Base-by-base conservation (phyloP, 2,113 vertebrate genomes). In the Psilopogon haemacephalus region DNA sequence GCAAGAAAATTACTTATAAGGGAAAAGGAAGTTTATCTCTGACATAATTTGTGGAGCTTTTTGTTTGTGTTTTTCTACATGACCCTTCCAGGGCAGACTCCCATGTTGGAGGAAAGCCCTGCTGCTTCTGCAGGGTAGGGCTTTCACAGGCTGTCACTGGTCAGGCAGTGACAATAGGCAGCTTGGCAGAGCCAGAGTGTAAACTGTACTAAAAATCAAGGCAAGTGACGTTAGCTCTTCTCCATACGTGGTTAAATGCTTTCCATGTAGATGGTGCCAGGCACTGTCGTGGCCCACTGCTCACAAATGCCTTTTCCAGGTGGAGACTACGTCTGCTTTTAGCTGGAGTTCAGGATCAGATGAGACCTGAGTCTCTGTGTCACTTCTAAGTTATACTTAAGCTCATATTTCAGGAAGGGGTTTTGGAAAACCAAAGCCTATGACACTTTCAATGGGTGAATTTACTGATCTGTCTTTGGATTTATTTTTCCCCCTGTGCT, bases 271-370 rank as follows among this genome's bases (percentile, higher is more conserved):
- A 70, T 6, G 21, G 14, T 94, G 95, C 92, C 94, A 94, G 88
- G 90, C 86, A 5, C 83, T 92, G 86, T 91, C 0, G 17, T 4
- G 1, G 76, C 86, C 80, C 83, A 75, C 76, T 94, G 94, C 90
- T 93, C 75, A 64, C 26, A 3, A 94, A 86, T 92, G 92, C 92
- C 76, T 92, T 75, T 94, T 73, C 92, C 88, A 94, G 84, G 95
- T 93, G 88, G 92, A 65, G 58, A 84, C 86, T 76, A 68, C 0
- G 52, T 48, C 80, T 93, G 85, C 80, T 88, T 86, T 86, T n/a
- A 75, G 65, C 5, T 88, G 90, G 58, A 86, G 73, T 58, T 58
- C 78, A 90, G 88, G 77, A 94, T 54, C 88, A 90, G 81, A 88
- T 60, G 86, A 82, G 88, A 44, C 40, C 79, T 82, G 8, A 7